A percentile compares a stretch with the other conserved stretches of the same genome.
phyloP scores from a whole-genome alignment of 2,113 vertebrate species.

The Porphyrio hochstetteri region DNA sequence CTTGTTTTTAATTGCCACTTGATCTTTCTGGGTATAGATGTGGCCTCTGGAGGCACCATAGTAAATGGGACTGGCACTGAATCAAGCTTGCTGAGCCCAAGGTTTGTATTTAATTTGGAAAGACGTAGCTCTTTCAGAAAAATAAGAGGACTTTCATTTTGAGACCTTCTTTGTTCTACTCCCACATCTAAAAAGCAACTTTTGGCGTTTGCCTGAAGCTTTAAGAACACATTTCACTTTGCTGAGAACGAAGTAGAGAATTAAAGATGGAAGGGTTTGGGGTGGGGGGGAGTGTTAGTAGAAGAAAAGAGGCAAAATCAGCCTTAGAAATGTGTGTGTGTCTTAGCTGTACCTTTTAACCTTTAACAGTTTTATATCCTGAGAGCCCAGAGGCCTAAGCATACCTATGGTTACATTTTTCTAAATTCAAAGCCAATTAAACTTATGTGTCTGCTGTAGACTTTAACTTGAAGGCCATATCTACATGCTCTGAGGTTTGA shows the following conservation, averaged over 20 bases:
- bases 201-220: neutral
- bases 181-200: neutral
- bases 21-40: neutral
- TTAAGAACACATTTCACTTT: neutral
- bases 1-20: neutral
- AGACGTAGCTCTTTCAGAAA: neutral
- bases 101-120: neutral
- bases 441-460: neutral
- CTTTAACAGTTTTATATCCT: neutral
- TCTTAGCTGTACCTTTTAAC: neutral
- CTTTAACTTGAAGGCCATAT: neutral
- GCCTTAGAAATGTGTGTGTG: neutral
- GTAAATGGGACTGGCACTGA: neutral
- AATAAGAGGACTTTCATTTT: neutral
- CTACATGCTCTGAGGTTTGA: neutral
- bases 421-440: neutral
- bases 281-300: accelerated
- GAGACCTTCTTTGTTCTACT: neutral
- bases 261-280: neutral
- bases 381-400: neutral
- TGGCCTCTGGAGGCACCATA: neutral
- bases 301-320: neutral
- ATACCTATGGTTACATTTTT: neutral
- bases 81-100: neutral
- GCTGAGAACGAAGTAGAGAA: neutral